phyloP scores from a whole-genome alignment of 2,888 invertebrate genomes.

The Pogonocherus hispidulus region DNA sequence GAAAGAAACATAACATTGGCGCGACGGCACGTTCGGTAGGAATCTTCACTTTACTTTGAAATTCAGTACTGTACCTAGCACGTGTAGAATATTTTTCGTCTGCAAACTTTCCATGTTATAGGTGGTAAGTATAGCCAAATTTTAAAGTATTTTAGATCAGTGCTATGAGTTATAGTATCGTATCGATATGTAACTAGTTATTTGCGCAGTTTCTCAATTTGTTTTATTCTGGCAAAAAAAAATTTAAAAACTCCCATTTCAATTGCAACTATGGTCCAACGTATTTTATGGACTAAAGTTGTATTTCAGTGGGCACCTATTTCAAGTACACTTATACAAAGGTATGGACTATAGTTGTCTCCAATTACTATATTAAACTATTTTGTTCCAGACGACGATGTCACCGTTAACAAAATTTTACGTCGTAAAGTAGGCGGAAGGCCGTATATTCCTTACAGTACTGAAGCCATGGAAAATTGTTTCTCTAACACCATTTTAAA shows the following conservation, averaged over 20 bases:
- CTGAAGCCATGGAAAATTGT: conserved; percentile 17
- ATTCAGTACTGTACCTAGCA: conserved; percentile 4
- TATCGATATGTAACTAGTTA: conserved; percentile 16
- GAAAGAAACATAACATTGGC: conserved; percentile 7
- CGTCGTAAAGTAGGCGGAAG: conserved; percentile 23
- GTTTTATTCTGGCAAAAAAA: conserved; percentile 7
- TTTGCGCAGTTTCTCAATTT: neutral
- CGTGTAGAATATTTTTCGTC: conserved; percentile 12
- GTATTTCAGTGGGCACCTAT: conserved; percentile 19
- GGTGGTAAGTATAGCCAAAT: conserved; percentile 14
- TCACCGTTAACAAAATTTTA: conserved; percentile 14
- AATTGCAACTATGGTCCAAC: conserved; percentile 24
- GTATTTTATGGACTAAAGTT: conserved; percentile 22
- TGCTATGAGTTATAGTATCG: conserved; percentile 13
- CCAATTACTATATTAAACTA: too few species aligned
- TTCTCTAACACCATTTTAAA: too few species aligned
- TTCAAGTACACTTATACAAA: conserved; percentile 1
- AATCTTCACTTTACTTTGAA: conserved; percentile 11
- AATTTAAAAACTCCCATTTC: conserved; percentile 12
- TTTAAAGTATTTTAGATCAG: conserved; percentile 17
- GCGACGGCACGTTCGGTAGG: neutral
- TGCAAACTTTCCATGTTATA: conserved; percentile 25
- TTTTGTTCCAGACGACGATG: conserved; percentile 20
- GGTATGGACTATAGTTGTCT: conserved; percentile 10
- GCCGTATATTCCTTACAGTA: conserved; percentile 21